Percentiles rank a stretch among this genome's conserved stretches.
These are phyloP conservation scores for Pachydiplax longipennis DNA, from an alignment of 2,888 invertebrate species.

Conservation along the genomic window DNA sequence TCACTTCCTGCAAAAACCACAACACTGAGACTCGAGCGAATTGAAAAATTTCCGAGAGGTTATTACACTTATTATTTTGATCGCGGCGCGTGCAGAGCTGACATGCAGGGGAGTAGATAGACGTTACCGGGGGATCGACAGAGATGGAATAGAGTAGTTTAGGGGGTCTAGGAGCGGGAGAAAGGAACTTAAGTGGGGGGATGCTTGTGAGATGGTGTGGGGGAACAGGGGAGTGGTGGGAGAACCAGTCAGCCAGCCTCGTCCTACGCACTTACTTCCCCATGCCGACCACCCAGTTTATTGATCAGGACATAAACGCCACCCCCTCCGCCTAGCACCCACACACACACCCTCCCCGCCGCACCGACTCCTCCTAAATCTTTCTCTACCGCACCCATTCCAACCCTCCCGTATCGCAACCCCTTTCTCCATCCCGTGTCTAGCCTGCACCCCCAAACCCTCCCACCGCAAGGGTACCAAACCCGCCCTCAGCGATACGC, in stretches of 20 bases:
- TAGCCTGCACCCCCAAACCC: neutral
- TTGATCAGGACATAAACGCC: conserved; percentile 45
- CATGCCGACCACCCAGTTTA: conserved; percentile 44
- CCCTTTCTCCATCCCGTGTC: neutral
- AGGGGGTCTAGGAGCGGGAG: neutral
- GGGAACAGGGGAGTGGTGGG: neutral
- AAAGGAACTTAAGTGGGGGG: neutral
- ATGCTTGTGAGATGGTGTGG: neutral
- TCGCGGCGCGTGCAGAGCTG: neutral
- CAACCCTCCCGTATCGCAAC: neutral
- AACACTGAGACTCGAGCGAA: no score
- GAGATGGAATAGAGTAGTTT: neutral
- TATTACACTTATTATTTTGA: no score
- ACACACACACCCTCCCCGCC: neutral
- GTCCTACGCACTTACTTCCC: conserved; percentile 44
- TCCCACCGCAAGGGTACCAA: conserved; percentile 1
- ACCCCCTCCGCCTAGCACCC: neutral
- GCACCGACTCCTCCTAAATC: no score
- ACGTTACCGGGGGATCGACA: neutral
- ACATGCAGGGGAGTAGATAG: neutral
- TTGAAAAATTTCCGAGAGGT: no score
- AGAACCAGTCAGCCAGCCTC: conserved; percentile 40
- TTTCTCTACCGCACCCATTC: neutral
- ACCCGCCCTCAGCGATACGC: neutral
- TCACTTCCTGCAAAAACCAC: no score